A percentile compares a stretch with the other conserved stretches of the same genome.
Conservation (phyloP, 1,140 invertebrate genomes). For the Goniozus legneri region DNA sequence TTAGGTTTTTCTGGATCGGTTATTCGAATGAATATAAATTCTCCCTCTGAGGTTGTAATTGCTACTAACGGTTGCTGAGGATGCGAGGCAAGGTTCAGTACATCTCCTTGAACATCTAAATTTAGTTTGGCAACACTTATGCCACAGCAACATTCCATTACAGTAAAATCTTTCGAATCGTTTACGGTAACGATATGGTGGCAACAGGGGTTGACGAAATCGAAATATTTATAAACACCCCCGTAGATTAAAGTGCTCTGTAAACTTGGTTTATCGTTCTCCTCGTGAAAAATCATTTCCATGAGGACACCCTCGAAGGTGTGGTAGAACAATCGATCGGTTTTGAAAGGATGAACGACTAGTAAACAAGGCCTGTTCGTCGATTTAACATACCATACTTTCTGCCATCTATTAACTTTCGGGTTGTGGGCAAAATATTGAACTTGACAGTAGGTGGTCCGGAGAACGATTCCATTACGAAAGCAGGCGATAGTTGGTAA, state of each 20-base stretch:
- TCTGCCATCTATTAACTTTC: constrained; percentile 22
- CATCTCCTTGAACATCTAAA: constrained; percentile 20
- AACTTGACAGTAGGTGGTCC: constrained; percentile 43
- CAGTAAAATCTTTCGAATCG: constrained; percentile 17
- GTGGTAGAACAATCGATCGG: constrained; percentile 34
- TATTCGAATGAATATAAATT: constrained; percentile 30
- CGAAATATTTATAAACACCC: constrained; percentile 23
- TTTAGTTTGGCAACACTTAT: constrained; percentile 18
- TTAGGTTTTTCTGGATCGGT: constrained; percentile 22
- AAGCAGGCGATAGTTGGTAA: constrained; percentile 35
- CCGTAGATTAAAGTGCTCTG: constrained; percentile 21
- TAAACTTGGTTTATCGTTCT: neutral
- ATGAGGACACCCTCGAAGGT: constrained; percentile 37
- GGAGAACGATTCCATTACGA: constrained; percentile 34
- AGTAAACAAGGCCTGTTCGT: constrained; percentile 24
- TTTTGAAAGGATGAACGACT: constrained; percentile 20
- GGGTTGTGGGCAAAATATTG: constrained; percentile 28
- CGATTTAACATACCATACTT: constrained; percentile 27
- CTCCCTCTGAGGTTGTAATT: constrained; percentile 30
- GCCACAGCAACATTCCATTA: constrained; percentile 31
- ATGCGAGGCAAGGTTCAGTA: constrained; percentile 25
- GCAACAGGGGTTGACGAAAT: constrained; percentile 42
- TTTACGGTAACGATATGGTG: constrained; percentile 29
- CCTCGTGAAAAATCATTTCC: constrained; percentile 21
- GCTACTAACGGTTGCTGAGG: constrained; percentile 34